These are phyloP conservation scores for Ophthalmolycus amberensis DNA, from an alignment of 2,113 vertebrate species.

Conservation along the genomic window DNA sequence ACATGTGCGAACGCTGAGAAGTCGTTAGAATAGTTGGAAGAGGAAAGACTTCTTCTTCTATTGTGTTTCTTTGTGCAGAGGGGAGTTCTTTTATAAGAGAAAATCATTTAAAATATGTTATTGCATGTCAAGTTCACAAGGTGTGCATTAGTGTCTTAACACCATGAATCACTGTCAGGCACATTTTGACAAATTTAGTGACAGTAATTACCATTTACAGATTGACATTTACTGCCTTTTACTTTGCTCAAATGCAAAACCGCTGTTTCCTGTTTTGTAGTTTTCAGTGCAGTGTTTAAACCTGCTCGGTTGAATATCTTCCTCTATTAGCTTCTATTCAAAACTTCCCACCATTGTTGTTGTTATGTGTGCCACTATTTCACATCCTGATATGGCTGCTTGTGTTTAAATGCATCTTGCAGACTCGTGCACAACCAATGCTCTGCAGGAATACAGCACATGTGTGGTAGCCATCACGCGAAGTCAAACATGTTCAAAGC, in stretches of 20 bases:
- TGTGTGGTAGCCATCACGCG: background rate
- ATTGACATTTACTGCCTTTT: background rate
- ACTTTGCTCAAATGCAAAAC: background rate
- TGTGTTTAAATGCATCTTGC: background rate
- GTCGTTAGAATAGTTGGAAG: slow-evolving; percentile 21
- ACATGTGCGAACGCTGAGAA: slow-evolving; percentile 5
- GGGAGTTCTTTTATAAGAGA: background rate
- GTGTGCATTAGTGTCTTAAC: background rate
- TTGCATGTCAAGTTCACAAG: slow-evolving; percentile 16
- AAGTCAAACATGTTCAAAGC: background rate
- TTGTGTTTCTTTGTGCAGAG: background rate
- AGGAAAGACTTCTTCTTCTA: slow-evolving; percentile 8
- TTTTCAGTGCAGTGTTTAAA: background rate
- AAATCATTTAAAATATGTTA: slow-evolving; percentile 18
- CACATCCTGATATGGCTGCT: background rate
- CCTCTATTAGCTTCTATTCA: no score
- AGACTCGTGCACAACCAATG: background rate
- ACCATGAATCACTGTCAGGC: background rate
- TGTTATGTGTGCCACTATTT: background rate
- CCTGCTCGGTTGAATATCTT: background rate
- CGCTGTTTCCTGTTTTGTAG: background rate
- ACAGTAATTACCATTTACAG: background rate
- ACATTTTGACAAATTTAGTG: slow-evolving; percentile 11
- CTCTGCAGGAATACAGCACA: background rate
- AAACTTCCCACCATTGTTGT: no score